Conservation (phyloP, 2,113 vertebrate genomes). For the Mellivora capensis region DNA sequence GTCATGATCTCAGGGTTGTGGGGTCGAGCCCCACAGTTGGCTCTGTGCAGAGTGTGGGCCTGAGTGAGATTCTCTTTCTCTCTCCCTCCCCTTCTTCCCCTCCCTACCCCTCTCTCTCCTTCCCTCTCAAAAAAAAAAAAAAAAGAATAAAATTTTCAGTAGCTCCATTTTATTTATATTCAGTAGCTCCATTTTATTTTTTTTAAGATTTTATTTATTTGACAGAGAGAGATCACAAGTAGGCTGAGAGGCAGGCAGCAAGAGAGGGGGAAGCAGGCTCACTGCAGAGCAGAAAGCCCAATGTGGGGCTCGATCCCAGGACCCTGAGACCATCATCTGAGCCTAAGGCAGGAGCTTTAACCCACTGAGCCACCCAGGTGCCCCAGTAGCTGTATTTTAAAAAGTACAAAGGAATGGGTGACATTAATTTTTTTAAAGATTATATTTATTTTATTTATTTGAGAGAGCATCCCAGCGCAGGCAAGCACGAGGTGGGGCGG, state of each 20-base stretch:
- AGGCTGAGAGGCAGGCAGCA: too few species aligned
- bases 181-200: too few species aligned
- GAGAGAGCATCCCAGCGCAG: neutral
- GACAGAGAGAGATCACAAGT: too few species aligned
- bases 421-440: neutral
- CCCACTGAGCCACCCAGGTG: too few species aligned
- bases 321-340: too few species aligned
- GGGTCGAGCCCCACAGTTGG: neutral
- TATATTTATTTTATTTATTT: neutral
- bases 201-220: too few species aligned
- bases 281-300: too few species aligned
- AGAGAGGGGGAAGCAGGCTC: too few species aligned
- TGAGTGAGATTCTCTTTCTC: neutral
- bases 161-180: too few species aligned
- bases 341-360: too few species aligned
- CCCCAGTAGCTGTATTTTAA: neutral
- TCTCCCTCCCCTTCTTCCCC: neutral
- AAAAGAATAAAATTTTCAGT: neutral
- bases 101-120: neutral
- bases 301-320: too few species aligned
- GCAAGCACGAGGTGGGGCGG: neutral
- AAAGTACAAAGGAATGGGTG: conserved; percentile 35
- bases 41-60: neutral
- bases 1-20: neutral
- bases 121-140: neutral